Evolutionary conservation across 1,140 invertebrate genomes (phyloP).

Genomic region (Homalodisca vitripennis): DNA sequence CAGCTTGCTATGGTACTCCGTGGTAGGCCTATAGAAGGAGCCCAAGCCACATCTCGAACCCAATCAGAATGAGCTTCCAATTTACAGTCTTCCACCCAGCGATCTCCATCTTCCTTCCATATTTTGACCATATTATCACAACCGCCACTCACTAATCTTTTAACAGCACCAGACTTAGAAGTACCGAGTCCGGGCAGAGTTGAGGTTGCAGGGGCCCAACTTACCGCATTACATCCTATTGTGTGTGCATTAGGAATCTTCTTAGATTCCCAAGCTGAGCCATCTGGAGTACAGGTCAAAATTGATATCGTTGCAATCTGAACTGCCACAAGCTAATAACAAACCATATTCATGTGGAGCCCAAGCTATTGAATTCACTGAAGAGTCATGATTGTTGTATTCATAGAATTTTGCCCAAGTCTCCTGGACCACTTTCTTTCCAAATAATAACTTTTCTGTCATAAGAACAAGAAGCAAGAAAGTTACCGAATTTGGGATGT

Average conservation of each 20-base stretch:
- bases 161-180: constrained; percentile 56
- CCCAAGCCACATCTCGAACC: constrained; percentile 98
- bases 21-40: constrained; percentile 85
- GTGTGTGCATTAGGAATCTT: constrained; percentile 81
- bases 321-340: constrained; percentile 93
- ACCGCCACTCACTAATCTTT: constrained; percentile 92
- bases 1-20: constrained; percentile 90
- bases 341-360: constrained; percentile 93
- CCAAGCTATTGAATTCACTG: constrained; percentile 97
- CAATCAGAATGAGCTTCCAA: constrained; percentile 96
- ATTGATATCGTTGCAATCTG: constrained; percentile 95
- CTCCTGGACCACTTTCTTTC: constrained; percentile 76
- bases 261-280: constrained; percentile 83
- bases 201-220: constrained; percentile 89
- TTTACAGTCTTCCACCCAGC: constrained; percentile 91
- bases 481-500: constrained; percentile 92
- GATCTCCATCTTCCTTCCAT: constrained; percentile 86
- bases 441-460: constrained; percentile 96
- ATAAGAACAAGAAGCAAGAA: constrained; percentile 95
- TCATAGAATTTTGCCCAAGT: constrained; percentile 95
- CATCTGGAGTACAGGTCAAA: constrained; percentile 74
- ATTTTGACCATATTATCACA: constrained; percentile 99
- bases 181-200: constrained; percentile 66
- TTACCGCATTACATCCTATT: constrained; percentile 96
- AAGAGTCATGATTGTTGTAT: constrained; percentile 93